Evolutionary conservation across 2,888 invertebrate species (phyloP).

Genomic region (Epirrhoe alternata): DNA sequence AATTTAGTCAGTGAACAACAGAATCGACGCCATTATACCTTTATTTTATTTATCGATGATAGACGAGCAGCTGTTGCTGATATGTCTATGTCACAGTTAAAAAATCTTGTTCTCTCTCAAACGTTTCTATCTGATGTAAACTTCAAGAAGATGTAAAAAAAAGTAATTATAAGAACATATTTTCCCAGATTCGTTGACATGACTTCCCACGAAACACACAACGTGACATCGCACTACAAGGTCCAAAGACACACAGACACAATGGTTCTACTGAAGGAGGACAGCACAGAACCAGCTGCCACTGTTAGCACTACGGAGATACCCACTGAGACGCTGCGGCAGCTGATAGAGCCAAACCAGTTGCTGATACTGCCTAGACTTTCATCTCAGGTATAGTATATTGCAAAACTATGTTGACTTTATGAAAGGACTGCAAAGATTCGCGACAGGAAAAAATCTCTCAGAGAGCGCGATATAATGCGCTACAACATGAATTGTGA

Average conservation of each 20-base stretch:
- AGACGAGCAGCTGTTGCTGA: no score
- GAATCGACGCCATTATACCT: no score
- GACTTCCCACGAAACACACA: conserved; percentile 85
- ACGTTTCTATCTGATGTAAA: no score
- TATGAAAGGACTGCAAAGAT: no score
- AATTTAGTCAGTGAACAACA: no score
- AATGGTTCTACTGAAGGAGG: conserved; percentile 96
- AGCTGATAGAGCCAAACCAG: conserved; percentile 95
- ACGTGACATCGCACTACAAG: conserved; percentile 88
- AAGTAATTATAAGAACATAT: neutral
- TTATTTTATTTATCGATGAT: no score
- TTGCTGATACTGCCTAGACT: conserved; percentile 94
- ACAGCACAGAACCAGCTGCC: conserved; percentile 91
- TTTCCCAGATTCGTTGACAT: conserved; percentile 87
- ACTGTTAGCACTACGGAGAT: conserved; percentile 96
- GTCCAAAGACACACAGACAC: conserved; percentile 85
- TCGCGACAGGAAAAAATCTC: no score
- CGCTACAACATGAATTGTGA: no score
- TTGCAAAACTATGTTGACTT: neutral
- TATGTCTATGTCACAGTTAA: no score
- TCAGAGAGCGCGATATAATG: no score
- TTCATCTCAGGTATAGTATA: conserved; percentile 90
- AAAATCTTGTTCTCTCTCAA: no score
- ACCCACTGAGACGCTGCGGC: conserved; percentile 93
- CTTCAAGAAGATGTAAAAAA: no score